phyloP scores from a whole-genome alignment of 2,888 invertebrate genomes.

The Dione vanillae region DNA sequence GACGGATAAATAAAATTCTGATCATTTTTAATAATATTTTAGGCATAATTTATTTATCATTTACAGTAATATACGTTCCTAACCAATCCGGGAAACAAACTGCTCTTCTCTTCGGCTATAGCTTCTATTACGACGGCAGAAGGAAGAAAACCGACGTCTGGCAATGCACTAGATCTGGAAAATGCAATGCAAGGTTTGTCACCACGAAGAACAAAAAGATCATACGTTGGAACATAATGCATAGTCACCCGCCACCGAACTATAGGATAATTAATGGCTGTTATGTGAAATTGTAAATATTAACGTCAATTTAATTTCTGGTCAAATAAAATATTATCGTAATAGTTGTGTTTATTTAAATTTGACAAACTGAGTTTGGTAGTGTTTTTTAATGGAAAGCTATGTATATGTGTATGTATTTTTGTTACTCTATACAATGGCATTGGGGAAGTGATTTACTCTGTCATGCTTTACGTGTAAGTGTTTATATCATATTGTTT shows the following conservation, averaged over 20 bases:
- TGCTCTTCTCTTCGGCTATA: constrained; percentile 39
- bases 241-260: constrained; percentile 39
- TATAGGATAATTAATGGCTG: constrained; percentile 44
- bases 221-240: constrained; percentile 29
- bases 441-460: too few species aligned
- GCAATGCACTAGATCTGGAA: constrained; percentile 42
- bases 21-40: not conserved
- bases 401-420: too few species aligned
- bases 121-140: constrained; percentile 45
- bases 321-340: not conserved
- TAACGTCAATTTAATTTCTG: not conserved
- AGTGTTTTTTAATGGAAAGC: too few species aligned
- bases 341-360: too few species aligned
- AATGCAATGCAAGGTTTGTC: constrained; percentile 39
- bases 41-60: constrained; percentile 10
- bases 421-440: too few species aligned
- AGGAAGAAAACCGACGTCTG: constrained; percentile 40
- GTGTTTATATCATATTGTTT: too few species aligned
- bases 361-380: too few species aligned
- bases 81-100: constrained; percentile 38
- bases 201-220: constrained; percentile 38
- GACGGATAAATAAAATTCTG: too few species aligned
- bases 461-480: too few species aligned
- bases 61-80: constrained; percentile 45
- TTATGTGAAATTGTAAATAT: constrained; percentile 42